Evolutionary conservation across 2,888 invertebrate genomes (phyloP).

Genomic region (Apantesis nais): DNA sequence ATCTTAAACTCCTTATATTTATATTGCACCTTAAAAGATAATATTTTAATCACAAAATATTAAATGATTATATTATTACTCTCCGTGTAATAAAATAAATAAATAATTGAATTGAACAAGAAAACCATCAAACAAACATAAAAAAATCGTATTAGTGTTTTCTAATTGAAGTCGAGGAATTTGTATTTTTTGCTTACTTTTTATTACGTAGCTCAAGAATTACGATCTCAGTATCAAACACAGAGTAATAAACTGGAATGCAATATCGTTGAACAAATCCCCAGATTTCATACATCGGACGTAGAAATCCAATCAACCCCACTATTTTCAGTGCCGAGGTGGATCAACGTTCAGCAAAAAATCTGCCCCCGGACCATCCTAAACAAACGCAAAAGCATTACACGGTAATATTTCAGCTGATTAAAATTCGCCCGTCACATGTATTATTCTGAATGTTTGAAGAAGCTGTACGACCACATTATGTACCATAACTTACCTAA

Average conservation of each 20-base stretch:
- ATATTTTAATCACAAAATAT: too few relatives aligned
- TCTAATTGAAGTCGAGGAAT: neutral
- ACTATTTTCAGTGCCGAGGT: constrained; percentile 45
- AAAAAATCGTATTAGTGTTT: neutral
- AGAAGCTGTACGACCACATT: constrained; percentile 24
- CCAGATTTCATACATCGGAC: constrained; percentile 34
- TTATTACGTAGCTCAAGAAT: neutral
- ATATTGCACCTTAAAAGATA: too few relatives aligned
- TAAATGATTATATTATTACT: neutral
- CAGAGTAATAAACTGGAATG: constrained; percentile 22
- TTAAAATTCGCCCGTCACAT: constrained; percentile 58
- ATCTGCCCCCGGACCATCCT: constrained; percentile 47
- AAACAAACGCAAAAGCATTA: constrained; percentile 61
- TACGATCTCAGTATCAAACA: constrained; percentile 18
- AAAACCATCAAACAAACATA: too few relatives aligned
- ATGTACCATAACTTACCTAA: neutral
- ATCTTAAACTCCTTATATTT: too few relatives aligned
- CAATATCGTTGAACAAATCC: constrained; percentile 29
- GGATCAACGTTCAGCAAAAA: constrained; percentile 54
- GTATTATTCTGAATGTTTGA: constrained; percentile 38
- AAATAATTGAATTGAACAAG: neutral
- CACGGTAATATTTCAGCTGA: constrained; percentile 57
- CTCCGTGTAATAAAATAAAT: neutral
- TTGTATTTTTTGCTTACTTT: neutral
- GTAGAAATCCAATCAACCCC: constrained; percentile 49